Percentiles rank a stretch among this genome's conserved stretches.
phyloP scores from a whole-genome alignment of 2,797 vertebrate species.

The Phyllotis vaccarum region DNA sequence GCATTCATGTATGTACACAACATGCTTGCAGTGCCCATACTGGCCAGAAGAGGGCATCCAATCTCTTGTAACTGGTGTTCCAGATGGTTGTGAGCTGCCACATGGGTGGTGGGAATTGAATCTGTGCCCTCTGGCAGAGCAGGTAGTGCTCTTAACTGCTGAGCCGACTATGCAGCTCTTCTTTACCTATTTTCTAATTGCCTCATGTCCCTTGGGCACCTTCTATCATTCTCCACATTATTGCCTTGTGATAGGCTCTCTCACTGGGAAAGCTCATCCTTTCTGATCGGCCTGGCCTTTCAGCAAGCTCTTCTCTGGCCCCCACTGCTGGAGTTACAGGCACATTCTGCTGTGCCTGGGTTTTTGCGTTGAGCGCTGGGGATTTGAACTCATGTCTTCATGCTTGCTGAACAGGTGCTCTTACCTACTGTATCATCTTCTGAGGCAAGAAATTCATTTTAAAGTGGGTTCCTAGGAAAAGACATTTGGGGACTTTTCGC shows the following conservation, averaged over 20 bases:
- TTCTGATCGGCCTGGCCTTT: background rate
- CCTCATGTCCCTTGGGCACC: background rate
- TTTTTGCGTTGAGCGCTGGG: background rate
- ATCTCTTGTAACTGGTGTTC: background rate
- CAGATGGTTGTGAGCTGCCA: background rate
- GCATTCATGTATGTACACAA: background rate
- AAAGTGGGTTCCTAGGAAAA: background rate
- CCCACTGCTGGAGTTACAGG: background rate
- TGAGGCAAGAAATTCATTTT: background rate
- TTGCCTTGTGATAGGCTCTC: background rate
- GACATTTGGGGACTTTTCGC: background rate
- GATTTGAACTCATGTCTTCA: background rate
- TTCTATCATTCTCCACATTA: background rate
- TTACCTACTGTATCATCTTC: background rate
- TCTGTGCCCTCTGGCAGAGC: no score
- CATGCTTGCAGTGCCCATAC: background rate
- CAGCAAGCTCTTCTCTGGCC: background rate
- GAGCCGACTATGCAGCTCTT: background rate
- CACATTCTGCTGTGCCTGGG: background rate
- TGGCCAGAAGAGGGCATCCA: background rate
- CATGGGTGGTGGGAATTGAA: background rate
- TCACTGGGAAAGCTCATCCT: background rate
- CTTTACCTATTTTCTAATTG: background rate
- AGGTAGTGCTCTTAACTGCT: background rate
- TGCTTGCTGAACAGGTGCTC: background rate